A percentile compares a stretch with the other conserved stretches of the same genome.
phyloP scores from a whole-genome alignment of 2,113 vertebrate genomes.

The Eulacestoma nigropectus region DNA sequence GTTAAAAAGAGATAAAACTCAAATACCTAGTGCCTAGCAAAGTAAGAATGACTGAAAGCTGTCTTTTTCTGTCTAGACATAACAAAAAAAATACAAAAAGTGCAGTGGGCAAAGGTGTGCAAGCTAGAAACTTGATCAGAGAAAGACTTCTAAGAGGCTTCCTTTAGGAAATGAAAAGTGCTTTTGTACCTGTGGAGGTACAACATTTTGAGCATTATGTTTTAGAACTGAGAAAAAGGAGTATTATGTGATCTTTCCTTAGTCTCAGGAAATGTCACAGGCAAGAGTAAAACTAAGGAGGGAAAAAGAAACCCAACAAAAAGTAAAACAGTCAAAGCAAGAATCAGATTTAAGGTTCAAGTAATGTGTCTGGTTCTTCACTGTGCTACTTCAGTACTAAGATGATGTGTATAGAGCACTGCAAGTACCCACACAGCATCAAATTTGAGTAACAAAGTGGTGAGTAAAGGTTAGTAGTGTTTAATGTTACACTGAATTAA shows the following conservation, averaged over 20 bases:
- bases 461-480: background rate
- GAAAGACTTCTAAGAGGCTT: background rate
- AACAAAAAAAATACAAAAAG: background rate
- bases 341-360: background rate
- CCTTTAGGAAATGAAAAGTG: background rate
- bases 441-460: background rate
- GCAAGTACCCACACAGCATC: background rate
- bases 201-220: background rate
- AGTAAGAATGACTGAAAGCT: background rate
- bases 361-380: background rate
- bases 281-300: background rate
- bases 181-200: background rate
- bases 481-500: background rate
- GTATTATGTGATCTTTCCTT: background rate
- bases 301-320: fast-evolving
- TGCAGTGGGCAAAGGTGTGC: background rate
- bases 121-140: background rate
- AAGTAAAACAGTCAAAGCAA: background rate
- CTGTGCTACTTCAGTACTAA: background rate
- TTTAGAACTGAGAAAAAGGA: background rate
- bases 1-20: slow-evolving; percentile 7
- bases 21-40: slow-evolving; percentile 9
- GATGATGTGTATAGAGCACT: background rate
- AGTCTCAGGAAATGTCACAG: background rate
- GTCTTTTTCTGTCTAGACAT: background rate